Percentiles rank a stretch among this genome's conserved stretches.
phyloP scores from a whole-genome alignment of 2,888 invertebrate species.

The Patella depressa region DNA sequence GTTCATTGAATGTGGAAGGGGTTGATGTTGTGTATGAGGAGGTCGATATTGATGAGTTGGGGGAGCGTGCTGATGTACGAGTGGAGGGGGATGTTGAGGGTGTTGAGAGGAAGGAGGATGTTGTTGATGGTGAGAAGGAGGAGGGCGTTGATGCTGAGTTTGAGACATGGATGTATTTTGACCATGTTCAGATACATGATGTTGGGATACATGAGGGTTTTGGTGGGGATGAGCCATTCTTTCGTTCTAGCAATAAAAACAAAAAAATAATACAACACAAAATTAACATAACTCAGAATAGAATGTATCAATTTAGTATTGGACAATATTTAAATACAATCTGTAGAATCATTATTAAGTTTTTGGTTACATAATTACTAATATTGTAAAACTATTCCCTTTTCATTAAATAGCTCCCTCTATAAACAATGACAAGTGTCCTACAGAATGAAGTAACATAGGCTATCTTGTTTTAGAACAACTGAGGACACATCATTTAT shows the following conservation, averaged over 20 bases:
- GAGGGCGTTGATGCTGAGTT: background rate
- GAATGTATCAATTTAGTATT: too few species aligned
- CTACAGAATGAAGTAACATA: too few species aligned
- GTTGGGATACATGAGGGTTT: conserved; percentile 1
- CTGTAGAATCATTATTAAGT: too few species aligned
- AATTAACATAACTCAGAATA: too few species aligned
- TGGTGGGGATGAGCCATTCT: conserved; percentile 1
- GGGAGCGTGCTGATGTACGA: too few species aligned
- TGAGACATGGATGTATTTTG: background rate
- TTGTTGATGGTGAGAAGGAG: background rate
- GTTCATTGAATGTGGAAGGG: background rate
- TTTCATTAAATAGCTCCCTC: too few species aligned
- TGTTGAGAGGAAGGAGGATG: background rate
- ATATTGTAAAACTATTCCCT: too few species aligned
- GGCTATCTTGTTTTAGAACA: too few species aligned
- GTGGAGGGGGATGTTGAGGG: background rate
- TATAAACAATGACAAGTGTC: too few species aligned
- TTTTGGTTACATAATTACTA: too few species aligned
- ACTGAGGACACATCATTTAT: too few species aligned
- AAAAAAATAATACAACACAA: background rate
- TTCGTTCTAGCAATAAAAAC: conserved; percentile 3
- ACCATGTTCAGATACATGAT: background rate
- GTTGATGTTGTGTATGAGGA: background rate
- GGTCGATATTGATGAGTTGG: background rate
- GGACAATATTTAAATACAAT: too few species aligned